phyloP scores from a whole-genome alignment of 1,140 invertebrate genomes.

The Maniola jurtina region DNA sequence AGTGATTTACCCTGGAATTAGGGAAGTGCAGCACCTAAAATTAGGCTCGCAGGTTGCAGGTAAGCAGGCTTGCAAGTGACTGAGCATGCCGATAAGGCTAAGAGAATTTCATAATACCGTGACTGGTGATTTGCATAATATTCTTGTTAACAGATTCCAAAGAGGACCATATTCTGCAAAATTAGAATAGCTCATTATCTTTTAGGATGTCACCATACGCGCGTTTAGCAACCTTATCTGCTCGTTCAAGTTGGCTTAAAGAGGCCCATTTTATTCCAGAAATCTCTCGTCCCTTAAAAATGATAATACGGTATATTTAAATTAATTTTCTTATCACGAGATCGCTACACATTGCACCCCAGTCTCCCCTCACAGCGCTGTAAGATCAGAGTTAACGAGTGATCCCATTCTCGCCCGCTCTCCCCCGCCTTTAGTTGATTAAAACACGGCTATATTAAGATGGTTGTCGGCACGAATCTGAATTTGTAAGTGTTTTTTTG shows the following conservation, averaged over 20 bases:
- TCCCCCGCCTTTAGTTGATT: constrained; percentile 30
- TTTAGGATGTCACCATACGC: constrained; percentile 1
- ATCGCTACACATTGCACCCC: constrained; percentile 26
- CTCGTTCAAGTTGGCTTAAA: background rate
- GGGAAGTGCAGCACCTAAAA: no score
- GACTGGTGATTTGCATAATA: background rate
- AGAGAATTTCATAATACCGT: background rate
- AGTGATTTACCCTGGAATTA: no score
- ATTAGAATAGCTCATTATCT: constrained; percentile 1
- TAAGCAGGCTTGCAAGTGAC: no score
- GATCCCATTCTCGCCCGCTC: constrained; percentile 25
- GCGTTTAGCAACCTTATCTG: background rate
- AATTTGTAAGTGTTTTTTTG: constrained; percentile 28
- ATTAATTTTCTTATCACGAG: constrained; percentile 33
- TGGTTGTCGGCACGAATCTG: constrained; percentile 27
- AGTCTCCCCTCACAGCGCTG: constrained; percentile 19
- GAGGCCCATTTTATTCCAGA: constrained; percentile 6
- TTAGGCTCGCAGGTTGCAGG: no score
- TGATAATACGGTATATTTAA: constrained; percentile 28
- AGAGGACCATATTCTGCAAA: background rate
- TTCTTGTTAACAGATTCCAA: background rate
- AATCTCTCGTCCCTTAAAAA: constrained; percentile 16
- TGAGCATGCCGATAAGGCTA: background rate
- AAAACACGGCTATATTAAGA: constrained; percentile 35
- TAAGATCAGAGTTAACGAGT: constrained; percentile 34